Conservation (phyloP, 2,113 vertebrate genomes). For the Argyrosomus japonicus region DNA sequence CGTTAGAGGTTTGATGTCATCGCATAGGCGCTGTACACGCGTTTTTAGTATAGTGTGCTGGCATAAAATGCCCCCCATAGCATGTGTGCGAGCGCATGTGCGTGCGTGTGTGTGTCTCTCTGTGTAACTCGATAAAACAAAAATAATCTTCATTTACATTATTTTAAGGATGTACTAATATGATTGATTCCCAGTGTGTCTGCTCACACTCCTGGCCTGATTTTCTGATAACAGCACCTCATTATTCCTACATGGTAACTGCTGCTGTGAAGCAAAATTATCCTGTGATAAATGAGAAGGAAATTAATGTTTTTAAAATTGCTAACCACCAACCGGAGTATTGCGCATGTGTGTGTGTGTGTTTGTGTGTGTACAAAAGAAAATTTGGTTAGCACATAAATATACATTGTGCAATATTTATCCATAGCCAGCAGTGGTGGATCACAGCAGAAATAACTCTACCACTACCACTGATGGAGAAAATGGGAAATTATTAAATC, state of each 20-base stretch:
- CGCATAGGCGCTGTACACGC: too few species aligned
- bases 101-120: too few species aligned
- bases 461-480: not conserved
- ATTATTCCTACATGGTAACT: slow-evolving; percentile 35
- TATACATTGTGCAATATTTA: slow-evolving; percentile 12
- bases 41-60: too few species aligned
- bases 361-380: not conserved
- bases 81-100: too few species aligned
- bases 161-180: not conserved
- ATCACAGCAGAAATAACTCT: slow-evolving; percentile 10
- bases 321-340: not conserved
- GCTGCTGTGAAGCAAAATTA: slow-evolving; percentile 45
- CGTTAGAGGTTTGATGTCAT: too few species aligned
- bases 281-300: slow-evolving; percentile 32
- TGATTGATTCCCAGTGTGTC: not conserved
- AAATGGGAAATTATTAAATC: slow-evolving; percentile 31
- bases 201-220: not conserved
- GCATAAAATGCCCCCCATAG: too few species aligned
- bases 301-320: slow-evolving; percentile 34
- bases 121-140: not conserved
- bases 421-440: not conserved
- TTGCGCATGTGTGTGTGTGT: not conserved
- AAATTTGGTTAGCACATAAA: not conserved
- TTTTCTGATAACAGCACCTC: slow-evolving; percentile 21
- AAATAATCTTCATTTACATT: not conserved